phyloP scores from a whole-genome alignment of 2,797 vertebrate genomes.

The Pristis pectinata region DNA sequence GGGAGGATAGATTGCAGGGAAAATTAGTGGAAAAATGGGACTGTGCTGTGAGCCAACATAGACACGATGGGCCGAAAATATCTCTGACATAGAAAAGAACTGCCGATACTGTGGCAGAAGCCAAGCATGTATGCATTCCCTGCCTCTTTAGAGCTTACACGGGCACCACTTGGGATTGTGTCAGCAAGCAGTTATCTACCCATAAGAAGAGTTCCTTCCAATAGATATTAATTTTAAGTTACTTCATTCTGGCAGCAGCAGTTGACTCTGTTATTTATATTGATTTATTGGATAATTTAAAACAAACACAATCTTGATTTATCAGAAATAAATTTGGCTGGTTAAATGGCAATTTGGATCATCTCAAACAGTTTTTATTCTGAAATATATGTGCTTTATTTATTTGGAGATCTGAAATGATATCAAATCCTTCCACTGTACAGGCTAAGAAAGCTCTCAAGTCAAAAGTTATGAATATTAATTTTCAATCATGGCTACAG shows the following conservation, averaged over 20 bases:
- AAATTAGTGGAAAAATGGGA: too few species aligned
- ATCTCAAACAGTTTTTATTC: neutral
- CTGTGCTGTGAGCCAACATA: too few species aligned
- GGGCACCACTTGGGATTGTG: neutral
- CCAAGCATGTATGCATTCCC: neutral
- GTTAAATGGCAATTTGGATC: neutral
- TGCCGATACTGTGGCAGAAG: too few species aligned
- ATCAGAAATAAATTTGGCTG: neutral
- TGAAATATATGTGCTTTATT: neutral
- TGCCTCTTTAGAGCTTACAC: neutral
- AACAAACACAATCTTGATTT: neutral
- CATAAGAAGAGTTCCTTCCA: neutral
- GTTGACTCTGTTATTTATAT: neutral
- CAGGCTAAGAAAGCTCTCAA: neutral
- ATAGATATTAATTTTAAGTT: neutral
- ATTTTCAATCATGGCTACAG: neutral
- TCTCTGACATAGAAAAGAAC: too few species aligned
- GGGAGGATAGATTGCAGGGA: too few species aligned
- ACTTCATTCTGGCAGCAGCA: neutral
- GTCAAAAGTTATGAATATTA: neutral
- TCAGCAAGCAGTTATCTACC: neutral
- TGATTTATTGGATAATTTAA: neutral
- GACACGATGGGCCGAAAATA: too few species aligned
- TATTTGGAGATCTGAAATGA: neutral
- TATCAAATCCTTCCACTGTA: neutral